These are phyloP conservation scores for Aphelenchoides avenae DNA, from an alignment of 1,140 invertebrate genomes.

Conservation along the genomic window DNA sequence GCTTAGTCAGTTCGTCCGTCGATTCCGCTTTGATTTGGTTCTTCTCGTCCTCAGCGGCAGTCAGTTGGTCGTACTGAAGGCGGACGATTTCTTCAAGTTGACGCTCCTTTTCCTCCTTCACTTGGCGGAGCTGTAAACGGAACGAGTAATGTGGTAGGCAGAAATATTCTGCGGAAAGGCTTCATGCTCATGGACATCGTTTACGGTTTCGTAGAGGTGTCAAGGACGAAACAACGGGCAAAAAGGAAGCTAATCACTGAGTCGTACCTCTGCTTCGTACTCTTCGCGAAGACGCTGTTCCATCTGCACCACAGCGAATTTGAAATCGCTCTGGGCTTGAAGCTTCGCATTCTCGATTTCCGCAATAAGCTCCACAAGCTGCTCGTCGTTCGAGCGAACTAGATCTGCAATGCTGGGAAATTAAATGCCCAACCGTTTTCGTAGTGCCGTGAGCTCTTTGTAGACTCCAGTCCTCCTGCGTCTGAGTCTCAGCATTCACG, in stretches of 20 bases:
- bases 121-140: slow-evolving; percentile 17
- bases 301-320: slow-evolving; percentile 38
- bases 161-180: too few relatives aligned
- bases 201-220: too few relatives aligned
- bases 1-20: slow-evolving; percentile 22
- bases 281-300: slow-evolving; percentile 32
- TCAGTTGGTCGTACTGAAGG: slow-evolving; percentile 15
- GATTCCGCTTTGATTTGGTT: slow-evolving; percentile 30
- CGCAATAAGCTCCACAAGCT: slow-evolving; percentile 31
- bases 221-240: too few relatives aligned
- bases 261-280: slow-evolving; percentile 27
- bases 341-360: slow-evolving; percentile 37
- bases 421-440: too few relatives aligned
- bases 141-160: too few relatives aligned
- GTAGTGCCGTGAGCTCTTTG: slow-evolving; percentile 26
- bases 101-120: slow-evolving; percentile 37
- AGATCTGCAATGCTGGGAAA: too few relatives aligned
- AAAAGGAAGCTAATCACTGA: slow-evolving; percentile 9
- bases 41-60: slow-evolving; percentile 17
- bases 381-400: slow-evolving; percentile 27
- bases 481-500: too few relatives aligned
- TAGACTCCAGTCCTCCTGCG: slow-evolving; percentile 13
- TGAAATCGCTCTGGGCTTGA: slow-evolving; percentile 33
- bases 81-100: slow-evolving; percentile 29
- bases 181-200: too few relatives aligned